Percentiles rank a stretch among this genome's conserved stretches.
Evolutionary conservation across 1,140 invertebrate species (phyloP).

Genomic region (Diachasmimorpha longicaudata): DNA sequence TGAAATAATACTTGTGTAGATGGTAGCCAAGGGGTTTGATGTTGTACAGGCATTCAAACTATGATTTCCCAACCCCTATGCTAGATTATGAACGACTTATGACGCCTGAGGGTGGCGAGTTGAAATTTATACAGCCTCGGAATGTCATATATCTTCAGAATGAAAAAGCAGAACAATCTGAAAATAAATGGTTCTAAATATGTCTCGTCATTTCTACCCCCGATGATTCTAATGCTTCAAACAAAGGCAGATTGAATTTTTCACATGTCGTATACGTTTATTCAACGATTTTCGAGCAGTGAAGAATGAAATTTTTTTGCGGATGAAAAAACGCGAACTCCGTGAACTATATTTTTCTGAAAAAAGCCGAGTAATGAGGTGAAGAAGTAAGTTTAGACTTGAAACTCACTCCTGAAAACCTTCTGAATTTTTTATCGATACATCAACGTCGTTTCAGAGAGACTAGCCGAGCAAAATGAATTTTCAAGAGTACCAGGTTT

Average conservation of each 20-base stretch:
- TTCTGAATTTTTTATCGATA: slow-evolving; percentile 21
- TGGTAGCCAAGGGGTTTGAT: slow-evolving; percentile 6
- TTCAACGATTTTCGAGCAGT: not conserved
- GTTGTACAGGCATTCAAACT: not conserved
- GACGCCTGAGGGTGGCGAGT: not conserved
- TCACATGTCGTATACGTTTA: not conserved
- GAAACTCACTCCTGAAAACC: not conserved
- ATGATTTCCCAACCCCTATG: not conserved
- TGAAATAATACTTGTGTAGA: not conserved
- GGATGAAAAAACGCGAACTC: not conserved
- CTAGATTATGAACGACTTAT: not conserved
- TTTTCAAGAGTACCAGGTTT: not conserved
- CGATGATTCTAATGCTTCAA: too few relatives aligned
- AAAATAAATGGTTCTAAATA: too few relatives aligned
- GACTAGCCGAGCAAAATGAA: slow-evolving; percentile 5
- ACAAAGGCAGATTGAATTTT: too few relatives aligned
- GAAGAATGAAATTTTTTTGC: not conserved
- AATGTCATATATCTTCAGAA: not conserved
- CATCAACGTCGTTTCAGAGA: slow-evolving; percentile 14
- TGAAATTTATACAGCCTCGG: not conserved
- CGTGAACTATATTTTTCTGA: not conserved
- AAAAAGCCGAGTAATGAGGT: not conserved
- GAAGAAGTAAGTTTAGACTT: not conserved
- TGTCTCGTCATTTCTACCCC: too few relatives aligned
- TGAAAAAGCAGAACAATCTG: not conserved